Conservation (phyloP, 1,140 invertebrate species). For the Danaus melanippus region DNA sequence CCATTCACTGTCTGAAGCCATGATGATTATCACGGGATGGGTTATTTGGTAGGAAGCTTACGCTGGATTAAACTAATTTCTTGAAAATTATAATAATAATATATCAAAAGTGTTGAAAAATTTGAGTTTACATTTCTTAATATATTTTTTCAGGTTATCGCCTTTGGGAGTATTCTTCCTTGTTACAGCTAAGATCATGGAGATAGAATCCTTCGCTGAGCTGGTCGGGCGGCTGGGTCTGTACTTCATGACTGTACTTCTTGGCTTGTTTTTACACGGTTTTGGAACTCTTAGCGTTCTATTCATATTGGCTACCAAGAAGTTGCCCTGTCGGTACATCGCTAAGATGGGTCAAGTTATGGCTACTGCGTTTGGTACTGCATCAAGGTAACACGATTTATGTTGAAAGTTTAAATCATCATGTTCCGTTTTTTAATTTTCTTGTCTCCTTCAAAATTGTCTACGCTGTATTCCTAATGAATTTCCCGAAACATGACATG, state of each 20-base stretch:
- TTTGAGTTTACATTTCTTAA: conserved; percentile 5
- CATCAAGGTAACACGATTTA: no score
- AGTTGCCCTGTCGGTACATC: conserved; percentile 86
- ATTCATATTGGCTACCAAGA: conserved; percentile 85
- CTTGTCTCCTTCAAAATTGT: no score
- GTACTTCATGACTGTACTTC: conserved; percentile 92
- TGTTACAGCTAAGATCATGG: conserved; percentile 90
- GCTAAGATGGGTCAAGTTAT: conserved; percentile 89
- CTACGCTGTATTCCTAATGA: no score
- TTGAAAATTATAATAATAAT: no score
- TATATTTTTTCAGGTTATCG: conserved; percentile 82
- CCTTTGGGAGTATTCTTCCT: conserved; percentile 94
- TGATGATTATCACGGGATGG: conserved; percentile 91
- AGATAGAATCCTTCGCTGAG: conserved; percentile 86
- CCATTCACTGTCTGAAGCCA: conserved; percentile 81
- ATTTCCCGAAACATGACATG: no score
- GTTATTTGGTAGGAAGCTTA: conserved; percentile 81
- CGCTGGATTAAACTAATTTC: no score
- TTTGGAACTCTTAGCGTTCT: conserved; percentile 89
- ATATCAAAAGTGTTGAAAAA: no score
- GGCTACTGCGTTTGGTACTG: conserved; percentile 93
- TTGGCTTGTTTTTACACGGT: conserved; percentile 92
- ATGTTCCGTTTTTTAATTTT: no score
- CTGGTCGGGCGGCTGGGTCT: conserved; percentile 89
- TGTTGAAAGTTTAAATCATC: no score